These are phyloP conservation scores for Calameuta pallipes DNA, from an alignment of 2,888 invertebrate species.

Conservation along the genomic window DNA sequence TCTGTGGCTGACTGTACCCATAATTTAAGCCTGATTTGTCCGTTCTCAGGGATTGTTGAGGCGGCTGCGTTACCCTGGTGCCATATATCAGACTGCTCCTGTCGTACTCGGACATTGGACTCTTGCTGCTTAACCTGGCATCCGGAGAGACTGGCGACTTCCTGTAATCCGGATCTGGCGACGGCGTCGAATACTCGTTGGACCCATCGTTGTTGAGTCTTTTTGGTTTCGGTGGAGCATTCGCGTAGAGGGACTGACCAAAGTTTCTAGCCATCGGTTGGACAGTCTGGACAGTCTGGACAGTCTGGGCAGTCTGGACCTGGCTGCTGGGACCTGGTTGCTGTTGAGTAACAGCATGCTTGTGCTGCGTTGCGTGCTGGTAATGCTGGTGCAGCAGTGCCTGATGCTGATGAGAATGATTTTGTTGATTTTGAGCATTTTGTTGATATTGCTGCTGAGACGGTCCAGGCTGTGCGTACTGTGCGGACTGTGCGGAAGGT, in stretches of 20 bases:
- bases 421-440: constrained; percentile 15
- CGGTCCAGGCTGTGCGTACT: constrained; percentile 45
- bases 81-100: constrained; percentile 43
- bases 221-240: constrained; percentile 90
- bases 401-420: constrained; percentile 41
- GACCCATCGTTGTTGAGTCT: constrained; percentile 78
- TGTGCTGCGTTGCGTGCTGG: constrained; percentile 22
- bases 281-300: constrained; percentile 36
- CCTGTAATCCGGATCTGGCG: constrained; percentile 61
- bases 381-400: constrained; percentile 39
- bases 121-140: constrained; percentile 47
- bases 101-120: constrained; percentile 52
- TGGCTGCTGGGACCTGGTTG: constrained; percentile 40
- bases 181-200: constrained; percentile 75
- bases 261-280: constrained; percentile 64
- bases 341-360: constrained; percentile 46
- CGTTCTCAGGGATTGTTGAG: constrained; percentile 52
- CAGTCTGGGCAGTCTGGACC: constrained; percentile 38
- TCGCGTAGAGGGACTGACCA: constrained; percentile 84
- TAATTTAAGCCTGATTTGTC: constrained; percentile 61
- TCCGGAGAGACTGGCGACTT: constrained; percentile 52
- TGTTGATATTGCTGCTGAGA: constrained; percentile 39
- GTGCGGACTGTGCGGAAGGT: constrained; percentile 39
- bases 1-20: constrained; percentile 57
- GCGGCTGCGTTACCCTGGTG: constrained; percentile 60